Evolutionary conservation across 1,140 invertebrate genomes (phyloP).

Genomic region (Cepaea nemoralis): DNA sequence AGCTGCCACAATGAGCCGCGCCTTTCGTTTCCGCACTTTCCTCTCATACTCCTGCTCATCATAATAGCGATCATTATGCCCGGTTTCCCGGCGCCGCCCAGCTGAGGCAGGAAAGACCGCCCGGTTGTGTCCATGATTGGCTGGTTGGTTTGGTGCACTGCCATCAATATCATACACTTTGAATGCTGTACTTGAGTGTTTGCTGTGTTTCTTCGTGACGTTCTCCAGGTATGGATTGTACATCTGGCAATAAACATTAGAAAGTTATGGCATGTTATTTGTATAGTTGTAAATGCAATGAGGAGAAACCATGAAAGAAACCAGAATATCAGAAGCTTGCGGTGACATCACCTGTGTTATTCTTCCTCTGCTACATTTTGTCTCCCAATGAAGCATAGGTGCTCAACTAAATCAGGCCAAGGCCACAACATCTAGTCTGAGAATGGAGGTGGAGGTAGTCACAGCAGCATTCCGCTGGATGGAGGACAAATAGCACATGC

Average conservation of each 20-base stretch:
- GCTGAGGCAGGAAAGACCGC: constrained; percentile 76
- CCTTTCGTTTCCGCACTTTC: constrained; percentile 89
- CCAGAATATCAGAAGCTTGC: no score
- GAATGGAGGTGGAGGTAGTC: no score
- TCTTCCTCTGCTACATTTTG: no score
- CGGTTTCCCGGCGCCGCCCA: constrained; percentile 80
- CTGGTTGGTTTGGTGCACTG: constrained; percentile 69
- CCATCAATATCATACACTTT: constrained; percentile 98
- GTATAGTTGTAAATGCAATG: no score
- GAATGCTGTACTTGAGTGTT: constrained; percentile 78
- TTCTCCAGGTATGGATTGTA: constrained; percentile 91
- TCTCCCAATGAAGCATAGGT: no score
- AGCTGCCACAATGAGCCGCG: constrained; percentile 89
- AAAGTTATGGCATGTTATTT: background rate
- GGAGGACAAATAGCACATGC: no score
- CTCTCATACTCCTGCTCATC: constrained; percentile 97
- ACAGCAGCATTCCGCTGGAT: no score
- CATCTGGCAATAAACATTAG: constrained; percentile 74
- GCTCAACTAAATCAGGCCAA: no score
- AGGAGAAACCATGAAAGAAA: no score
- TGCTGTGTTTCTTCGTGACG: constrained; percentile 57
- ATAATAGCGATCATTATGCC: constrained; percentile 94
- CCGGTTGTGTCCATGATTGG: constrained; percentile 71
- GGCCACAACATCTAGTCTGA: no score
- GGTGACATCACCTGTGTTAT: no score